A percentile compares a stretch with the other conserved stretches of the same genome.
Conservation (phyloP, 2,113 vertebrate species). For the Lates calcarifer region DNA sequence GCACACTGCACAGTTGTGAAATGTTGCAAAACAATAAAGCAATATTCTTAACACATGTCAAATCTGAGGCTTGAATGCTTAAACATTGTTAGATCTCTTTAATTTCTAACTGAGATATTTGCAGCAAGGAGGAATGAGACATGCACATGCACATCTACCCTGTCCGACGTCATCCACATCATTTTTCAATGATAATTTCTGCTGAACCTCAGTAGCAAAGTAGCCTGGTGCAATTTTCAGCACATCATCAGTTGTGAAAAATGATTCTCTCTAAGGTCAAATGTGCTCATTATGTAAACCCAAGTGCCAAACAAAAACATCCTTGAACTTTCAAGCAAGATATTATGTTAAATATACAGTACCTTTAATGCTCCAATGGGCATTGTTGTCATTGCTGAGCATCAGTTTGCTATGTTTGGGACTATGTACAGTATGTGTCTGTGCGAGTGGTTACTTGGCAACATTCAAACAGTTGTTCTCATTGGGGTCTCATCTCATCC, state of each 20-base stretch:
- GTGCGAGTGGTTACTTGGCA: constrained; percentile 69
- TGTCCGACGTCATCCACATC: background rate
- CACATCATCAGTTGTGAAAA: background rate
- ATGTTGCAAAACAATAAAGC: background rate
- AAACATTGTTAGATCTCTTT: background rate
- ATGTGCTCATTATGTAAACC: constrained; percentile 10
- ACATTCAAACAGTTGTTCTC: constrained; percentile 71
- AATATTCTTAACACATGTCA: background rate
- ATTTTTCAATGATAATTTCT: background rate
- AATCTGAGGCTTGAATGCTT: background rate
- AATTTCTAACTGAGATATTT: background rate
- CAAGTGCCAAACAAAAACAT: constrained; percentile 42
- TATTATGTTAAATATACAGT: constrained; percentile 58
- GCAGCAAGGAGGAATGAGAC: background rate
- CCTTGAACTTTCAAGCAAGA: constrained; percentile 56
- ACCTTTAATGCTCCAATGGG: constrained; percentile 48
- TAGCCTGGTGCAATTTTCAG: background rate
- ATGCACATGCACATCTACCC: too few species aligned
- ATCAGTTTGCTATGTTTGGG: constrained; percentile 67
- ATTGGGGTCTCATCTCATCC: constrained; percentile 40
- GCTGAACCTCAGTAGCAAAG: background rate
- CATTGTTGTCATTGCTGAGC: constrained; percentile 65
- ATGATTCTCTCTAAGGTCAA: background rate
- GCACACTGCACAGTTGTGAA: too few species aligned
- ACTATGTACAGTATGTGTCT: constrained; percentile 59